Percentiles rank a stretch among this genome's conserved stretches.
Conservation (phyloP, 2,113 vertebrate genomes). For the Microtus ochrogaster region DNA sequence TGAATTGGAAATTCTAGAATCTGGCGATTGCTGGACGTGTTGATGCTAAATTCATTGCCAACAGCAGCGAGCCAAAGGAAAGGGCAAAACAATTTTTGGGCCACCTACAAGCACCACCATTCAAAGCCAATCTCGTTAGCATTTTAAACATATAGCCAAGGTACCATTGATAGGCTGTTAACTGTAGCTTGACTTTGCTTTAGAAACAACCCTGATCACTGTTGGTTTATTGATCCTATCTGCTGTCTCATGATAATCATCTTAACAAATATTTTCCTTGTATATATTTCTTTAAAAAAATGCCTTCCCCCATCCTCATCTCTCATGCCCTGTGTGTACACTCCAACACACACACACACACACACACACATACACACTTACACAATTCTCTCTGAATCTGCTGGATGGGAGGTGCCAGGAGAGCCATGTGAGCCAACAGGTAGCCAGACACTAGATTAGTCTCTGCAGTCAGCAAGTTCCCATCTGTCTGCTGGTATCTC, state of each 20-base stretch:
- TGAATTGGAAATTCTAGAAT: neutral
- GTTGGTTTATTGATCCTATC: neutral
- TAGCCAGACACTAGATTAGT: constrained; percentile 56
- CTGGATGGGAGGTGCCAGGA: neutral
- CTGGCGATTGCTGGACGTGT: neutral
- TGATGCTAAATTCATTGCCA: neutral
- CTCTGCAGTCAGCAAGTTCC: constrained; percentile 58
- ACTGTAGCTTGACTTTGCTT: constrained; percentile 3
- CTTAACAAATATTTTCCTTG: neutral
- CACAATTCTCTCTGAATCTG: neutral
- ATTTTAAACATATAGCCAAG: constrained; percentile 17
- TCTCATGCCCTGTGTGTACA: neutral
- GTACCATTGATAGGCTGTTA: neutral
- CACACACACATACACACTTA: neutral
- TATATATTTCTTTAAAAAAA: constrained; percentile 19
- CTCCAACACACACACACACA: neutral
- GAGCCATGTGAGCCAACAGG: constrained; percentile 48
- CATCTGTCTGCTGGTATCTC: constrained; percentile 62
- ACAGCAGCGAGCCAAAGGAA: neutral
- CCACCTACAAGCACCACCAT: neutral
- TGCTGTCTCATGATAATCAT: neutral
- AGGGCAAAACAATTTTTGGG: neutral
- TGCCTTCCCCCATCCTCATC: too few species aligned
- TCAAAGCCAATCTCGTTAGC: neutral
- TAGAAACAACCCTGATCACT: neutral